Base-by-base conservation (phyloP, 2,888 invertebrate species). In the Pyralis farinalis region DNA sequence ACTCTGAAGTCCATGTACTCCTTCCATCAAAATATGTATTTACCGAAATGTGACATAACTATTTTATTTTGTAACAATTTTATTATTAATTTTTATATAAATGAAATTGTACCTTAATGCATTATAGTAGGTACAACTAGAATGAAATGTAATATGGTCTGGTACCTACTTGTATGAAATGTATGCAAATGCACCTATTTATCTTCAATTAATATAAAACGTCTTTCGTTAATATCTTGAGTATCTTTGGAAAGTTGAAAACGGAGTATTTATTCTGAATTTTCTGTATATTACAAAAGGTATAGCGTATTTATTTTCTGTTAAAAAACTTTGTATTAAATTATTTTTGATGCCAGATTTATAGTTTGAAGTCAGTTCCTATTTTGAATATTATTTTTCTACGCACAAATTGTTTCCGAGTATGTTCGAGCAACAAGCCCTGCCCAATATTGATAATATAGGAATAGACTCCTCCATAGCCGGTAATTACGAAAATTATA, bases 401-500 rank as follows among this genome's bases (percentile, higher is more conserved):
- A 60, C 71, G 71, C 69, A 72, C 66, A 69, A 72, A 58, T 53
- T 49, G 37, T 48, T 46, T 43, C 35, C 16, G 3, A 16, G 16
- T 16, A 53, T 33, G 37, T 11, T 12, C 31, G 35, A 32, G 40
- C 34, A 53, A 44, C 51, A 49, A 57, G 53, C 61, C 66, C 62
- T 58, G 59, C 57, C 59, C 51, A 44, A 46, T 59, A 53, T 49
- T 51, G 30, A 47, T 54, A 53, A 42, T 52, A 56, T 62, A 62
- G 58, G 43, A 53, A 53, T 56, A 65, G 61, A 47, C 45, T 43
- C 54, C 53, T 69, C 66, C 59, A 73, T 75, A 75, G 70, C 66
- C 55, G 64, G 59, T 77, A 75, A 69, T 69, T 58, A 64, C 49
- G 59, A 68, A 57, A 64, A 57, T 63, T 67, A 73, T 85, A 85